These are phyloP conservation scores for Sinosuthora webbiana DNA, from an alignment of 2,113 vertebrate genomes.

Conservation along the genomic window DNA sequence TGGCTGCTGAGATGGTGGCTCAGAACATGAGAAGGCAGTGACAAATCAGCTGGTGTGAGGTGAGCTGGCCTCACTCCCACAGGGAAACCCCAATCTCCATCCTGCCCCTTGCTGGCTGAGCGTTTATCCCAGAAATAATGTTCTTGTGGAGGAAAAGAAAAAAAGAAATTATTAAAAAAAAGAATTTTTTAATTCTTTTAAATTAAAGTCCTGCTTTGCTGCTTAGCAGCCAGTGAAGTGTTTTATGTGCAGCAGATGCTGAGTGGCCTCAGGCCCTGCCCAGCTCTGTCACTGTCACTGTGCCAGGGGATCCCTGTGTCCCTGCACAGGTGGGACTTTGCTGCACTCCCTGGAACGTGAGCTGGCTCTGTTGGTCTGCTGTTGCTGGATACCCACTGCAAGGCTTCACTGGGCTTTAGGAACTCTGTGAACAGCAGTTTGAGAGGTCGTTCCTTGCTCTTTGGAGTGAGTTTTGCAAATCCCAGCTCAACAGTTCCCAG, in stretches of 20 bases:
- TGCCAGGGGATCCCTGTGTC: background rate
- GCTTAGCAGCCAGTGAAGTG: slow-evolving; percentile 5
- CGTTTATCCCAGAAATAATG: background rate
- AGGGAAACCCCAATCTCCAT: background rate
- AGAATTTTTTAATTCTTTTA: too few relatives aligned
- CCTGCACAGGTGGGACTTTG: background rate
- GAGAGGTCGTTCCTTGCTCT: background rate
- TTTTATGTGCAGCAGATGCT: slow-evolving; percentile 35
- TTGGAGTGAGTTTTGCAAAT: background rate
- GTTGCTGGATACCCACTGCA: background rate
- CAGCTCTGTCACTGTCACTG: background rate
- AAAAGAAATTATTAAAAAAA: too few relatives aligned
- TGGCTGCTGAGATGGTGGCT: background rate
- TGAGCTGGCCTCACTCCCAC: background rate
- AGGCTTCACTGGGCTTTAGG: background rate
- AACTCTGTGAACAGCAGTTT: background rate
- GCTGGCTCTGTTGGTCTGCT: background rate
- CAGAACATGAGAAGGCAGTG: background rate
- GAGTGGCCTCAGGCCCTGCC: background rate
- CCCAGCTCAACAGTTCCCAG: background rate
- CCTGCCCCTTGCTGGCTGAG: background rate
- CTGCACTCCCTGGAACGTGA: background rate
- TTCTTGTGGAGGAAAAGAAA: background rate
- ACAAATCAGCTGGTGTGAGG: background rate
- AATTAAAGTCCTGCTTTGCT: background rate